Percentiles rank a stretch among this genome's conserved stretches.
Conservation (phyloP, 2,888 invertebrate genomes). For the Helicoverpa assulta region DNA sequence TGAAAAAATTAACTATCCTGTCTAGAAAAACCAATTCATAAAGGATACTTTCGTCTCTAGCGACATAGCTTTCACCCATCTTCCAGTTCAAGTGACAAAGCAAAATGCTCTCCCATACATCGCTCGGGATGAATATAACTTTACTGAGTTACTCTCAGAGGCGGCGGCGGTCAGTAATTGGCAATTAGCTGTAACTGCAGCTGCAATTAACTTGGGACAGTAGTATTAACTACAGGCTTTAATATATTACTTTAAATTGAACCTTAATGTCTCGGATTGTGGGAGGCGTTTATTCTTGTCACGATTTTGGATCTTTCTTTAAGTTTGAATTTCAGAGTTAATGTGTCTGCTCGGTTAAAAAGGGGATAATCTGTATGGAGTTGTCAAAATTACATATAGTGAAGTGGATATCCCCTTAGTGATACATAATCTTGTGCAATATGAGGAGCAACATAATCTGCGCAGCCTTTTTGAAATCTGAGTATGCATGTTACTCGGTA, state of each 20-base stretch:
- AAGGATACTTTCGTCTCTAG: no score
- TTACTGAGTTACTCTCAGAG: conserved; percentile 29
- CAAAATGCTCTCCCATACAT: background rate
- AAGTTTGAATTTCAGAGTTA: background rate
- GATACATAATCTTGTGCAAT: no score
- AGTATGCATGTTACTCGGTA: no score
- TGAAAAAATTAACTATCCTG: no score
- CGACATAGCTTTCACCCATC: background rate
- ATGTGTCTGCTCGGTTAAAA: background rate
- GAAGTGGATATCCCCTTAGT: no score
- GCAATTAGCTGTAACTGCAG: conserved; percentile 52
- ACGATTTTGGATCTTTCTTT: background rate
- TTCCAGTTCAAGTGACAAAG: background rate
- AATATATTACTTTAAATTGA: conserved; percentile 23
- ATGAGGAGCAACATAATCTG: no score
- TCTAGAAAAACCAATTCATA: no score
- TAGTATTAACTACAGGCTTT: conserved; percentile 16
- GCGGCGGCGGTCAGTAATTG: conserved; percentile 51
- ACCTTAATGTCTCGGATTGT: conserved; percentile 27
- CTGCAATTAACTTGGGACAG: conserved; percentile 43
- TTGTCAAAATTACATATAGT: no score
- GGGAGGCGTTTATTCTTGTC: background rate
- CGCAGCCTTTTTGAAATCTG: no score
- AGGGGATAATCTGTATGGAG: no score
- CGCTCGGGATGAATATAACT: background rate